Evolutionary conservation across 2,888 invertebrate genomes (phyloP).

Genomic region (Zaprionus lineosus): DNA sequence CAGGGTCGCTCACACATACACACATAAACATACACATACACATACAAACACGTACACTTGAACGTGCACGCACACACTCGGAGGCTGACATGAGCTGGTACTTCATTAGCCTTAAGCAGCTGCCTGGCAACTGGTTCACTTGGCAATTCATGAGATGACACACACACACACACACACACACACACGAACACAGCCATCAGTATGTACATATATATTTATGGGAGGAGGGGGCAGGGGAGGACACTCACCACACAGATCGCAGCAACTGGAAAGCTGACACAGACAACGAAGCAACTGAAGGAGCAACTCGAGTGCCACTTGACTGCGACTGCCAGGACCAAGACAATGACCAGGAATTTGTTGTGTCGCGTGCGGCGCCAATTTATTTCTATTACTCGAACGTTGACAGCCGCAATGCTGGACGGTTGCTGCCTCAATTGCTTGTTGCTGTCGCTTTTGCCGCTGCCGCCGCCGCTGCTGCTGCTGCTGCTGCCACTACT

Average conservation of each 20-base stretch:
- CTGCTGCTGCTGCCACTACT: slow-evolving; percentile 12
- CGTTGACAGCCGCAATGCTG: slow-evolving; percentile 8
- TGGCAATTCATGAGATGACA: slow-evolving; percentile 67
- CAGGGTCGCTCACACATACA: background rate
- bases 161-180: slow-evolving; percentile 22
- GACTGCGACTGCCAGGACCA: slow-evolving; percentile 39
- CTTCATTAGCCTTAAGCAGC: slow-evolving; percentile 69
- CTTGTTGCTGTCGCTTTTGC: too few relatives aligned
- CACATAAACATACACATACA: slow-evolving; percentile 8
- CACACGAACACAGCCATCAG: background rate
- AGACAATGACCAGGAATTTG: slow-evolving; percentile 43
- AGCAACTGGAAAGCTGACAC: background rate
- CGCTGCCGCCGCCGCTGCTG: slow-evolving; percentile 9
- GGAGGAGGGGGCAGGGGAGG: too few relatives aligned
- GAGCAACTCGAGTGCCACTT: slow-evolving; percentile 44
- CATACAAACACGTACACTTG: background rate
- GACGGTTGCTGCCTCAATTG: too few relatives aligned
- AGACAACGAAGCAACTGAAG: slow-evolving; percentile 1
- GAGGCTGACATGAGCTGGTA: slow-evolving; percentile 18
- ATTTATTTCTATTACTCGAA: slow-evolving; percentile 67
- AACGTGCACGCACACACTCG: background rate
- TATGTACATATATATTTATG: slow-evolving; percentile 5
- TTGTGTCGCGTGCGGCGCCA: slow-evolving; percentile 60
- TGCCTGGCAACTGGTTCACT: slow-evolving; percentile 62
- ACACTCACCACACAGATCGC: slow-evolving; percentile 15